These are phyloP conservation scores for Eptesicus fuscus DNA, from an alignment of 2,113 vertebrate genomes.

Conservation along the genomic window DNA sequence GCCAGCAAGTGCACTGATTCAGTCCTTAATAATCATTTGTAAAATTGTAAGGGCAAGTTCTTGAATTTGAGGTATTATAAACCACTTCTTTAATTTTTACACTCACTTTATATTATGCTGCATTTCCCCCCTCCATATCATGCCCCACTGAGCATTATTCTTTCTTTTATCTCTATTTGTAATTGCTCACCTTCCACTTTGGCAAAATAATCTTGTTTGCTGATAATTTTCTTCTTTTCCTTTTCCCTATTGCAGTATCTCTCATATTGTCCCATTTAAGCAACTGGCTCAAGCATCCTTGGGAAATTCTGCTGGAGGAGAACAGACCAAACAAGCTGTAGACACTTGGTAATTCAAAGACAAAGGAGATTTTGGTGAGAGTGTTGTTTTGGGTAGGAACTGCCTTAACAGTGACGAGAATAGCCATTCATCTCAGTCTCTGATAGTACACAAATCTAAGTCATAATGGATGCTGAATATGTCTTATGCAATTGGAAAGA, in stretches of 20 bases:
- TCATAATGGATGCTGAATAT: conserved; percentile 63
- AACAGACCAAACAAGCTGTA: background rate
- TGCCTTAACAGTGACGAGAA: background rate
- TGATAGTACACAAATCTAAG: conserved; percentile 38
- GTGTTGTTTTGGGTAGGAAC: conserved; percentile 16
- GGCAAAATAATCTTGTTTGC: conserved; percentile 33
- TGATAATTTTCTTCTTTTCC: conserved; percentile 34
- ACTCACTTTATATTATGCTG: background rate
- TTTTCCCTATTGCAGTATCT: conserved; percentile 44
- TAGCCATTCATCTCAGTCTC: background rate
- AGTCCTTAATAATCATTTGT: background rate
- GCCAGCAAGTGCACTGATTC: background rate
- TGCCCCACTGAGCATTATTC: background rate
- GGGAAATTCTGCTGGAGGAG: conserved; percentile 21
- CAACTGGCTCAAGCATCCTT: conserved; percentile 35
- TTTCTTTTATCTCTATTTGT: background rate
- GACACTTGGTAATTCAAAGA: conserved; percentile 27
- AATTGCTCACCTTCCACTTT: background rate
- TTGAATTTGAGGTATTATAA: background rate
- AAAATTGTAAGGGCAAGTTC: background rate
- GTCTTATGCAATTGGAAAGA: conserved; percentile 68
- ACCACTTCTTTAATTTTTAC: background rate
- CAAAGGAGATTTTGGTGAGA: conserved; percentile 30
- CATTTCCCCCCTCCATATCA: background rate
- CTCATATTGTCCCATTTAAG: conserved; percentile 12